These are phyloP conservation scores for Plotosus lineatus DNA, from an alignment of 2,113 vertebrate species.

Conservation along the genomic window DNA sequence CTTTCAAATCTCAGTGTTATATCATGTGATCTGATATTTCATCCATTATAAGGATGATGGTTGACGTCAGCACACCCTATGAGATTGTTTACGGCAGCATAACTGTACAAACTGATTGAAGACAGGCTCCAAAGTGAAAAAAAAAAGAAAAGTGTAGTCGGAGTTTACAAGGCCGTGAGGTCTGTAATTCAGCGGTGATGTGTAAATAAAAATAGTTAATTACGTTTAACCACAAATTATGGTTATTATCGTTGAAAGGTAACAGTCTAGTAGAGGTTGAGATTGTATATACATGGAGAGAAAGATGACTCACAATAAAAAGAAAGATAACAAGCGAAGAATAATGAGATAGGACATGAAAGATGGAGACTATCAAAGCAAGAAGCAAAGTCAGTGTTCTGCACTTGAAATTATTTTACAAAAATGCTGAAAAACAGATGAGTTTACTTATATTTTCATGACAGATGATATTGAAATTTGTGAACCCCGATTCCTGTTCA, in stretches of 20 bases:
- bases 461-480: too few species aligned
- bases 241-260: neutral
- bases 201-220: neutral
- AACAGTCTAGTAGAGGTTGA: neutral
- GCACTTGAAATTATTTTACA: neutral
- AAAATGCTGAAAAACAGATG: neutral
- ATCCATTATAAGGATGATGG: neutral
- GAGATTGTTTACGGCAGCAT: neutral
- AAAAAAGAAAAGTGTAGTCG: neutral
- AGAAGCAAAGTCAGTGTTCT: neutral
- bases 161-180: neutral
- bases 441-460: neutral
- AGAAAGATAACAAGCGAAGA: neutral
- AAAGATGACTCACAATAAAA: neutral
- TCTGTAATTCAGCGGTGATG: neutral
- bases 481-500: too few species aligned
- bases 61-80: neutral
- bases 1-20: conserved; percentile 10
- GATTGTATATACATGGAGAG: neutral
- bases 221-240: neutral
- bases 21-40: conserved; percentile 17
- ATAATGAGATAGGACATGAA: neutral
- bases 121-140: neutral
- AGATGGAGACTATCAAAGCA: neutral
- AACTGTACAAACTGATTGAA: too few species aligned